Percentiles rank a stretch among this genome's conserved stretches.
These are phyloP conservation scores for Myzus persicae DNA, from an alignment of 1,140 invertebrate species.

Conservation along the genomic window DNA sequence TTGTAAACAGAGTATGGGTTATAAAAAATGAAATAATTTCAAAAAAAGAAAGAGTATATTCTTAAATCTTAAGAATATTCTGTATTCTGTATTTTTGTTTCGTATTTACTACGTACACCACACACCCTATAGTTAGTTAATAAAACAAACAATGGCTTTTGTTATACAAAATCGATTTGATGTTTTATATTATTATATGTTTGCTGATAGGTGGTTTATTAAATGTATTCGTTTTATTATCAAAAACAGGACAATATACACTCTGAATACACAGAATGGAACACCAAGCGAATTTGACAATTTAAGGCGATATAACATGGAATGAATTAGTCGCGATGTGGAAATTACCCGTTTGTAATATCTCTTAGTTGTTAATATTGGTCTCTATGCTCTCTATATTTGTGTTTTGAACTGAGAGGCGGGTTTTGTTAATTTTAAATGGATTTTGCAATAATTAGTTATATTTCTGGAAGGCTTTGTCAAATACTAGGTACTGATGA, in stretches of 20 bases:
- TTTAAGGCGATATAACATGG: neutral
- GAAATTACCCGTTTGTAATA: neutral
- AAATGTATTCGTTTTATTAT: neutral
- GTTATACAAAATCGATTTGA: neutral
- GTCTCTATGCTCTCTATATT: neutral
- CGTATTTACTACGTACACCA: neutral
- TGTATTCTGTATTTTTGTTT: neutral
- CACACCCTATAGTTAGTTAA: neutral
- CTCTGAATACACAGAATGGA: neutral
- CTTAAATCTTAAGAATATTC: too few species aligned
- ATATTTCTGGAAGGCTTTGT: neutral
- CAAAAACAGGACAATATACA: neutral
- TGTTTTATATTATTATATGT: neutral
- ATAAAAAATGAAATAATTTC: slow-evolving; percentile 10
- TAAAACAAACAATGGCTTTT: neutral
- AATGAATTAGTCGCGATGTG: neutral
- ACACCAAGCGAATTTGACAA: neutral
- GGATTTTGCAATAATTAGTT: neutral
- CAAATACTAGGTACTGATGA: neutral
- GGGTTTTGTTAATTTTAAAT: neutral
- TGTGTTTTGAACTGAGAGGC: neutral
- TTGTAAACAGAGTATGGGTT: neutral
- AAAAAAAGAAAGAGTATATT: neutral
- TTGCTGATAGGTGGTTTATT: neutral
- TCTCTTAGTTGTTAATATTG: neutral